Base-by-base conservation (phyloP, 1,140 invertebrate genomes). In the Scaptomyza pallida region DNA sequence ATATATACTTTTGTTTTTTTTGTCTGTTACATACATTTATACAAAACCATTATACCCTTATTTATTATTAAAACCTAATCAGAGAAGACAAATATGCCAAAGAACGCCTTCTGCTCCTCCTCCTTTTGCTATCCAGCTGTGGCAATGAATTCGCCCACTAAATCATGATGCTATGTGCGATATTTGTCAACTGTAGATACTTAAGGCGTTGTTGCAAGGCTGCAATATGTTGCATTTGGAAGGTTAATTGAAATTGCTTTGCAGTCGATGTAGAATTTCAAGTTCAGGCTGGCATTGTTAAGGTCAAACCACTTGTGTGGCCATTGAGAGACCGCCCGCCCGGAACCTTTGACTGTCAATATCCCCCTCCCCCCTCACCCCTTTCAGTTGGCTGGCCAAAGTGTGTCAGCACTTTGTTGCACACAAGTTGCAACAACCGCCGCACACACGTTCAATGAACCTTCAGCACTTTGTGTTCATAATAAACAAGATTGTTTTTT, bases 251-350 rank as follows among this genome's bases (percentile, higher is more conserved):
- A 72, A 75, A 75, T 57, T 68, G 33, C 51, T 41, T n/a, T n/a
- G 55, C 75, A 75, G 64, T 78, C 71, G 71, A 80, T 9, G 26
- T 30, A 8, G 45, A 55, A 74, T 75, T 78, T 85, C 81, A 85
- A 85, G 81, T 85, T 85, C 80, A 85, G 56, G 30, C 17, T 3
- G 8, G 8, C 12, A 21, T n/a, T 26, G 15, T 73, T 81, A 85
- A 85, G 81, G 81, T 85, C 81, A 85, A 85, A 85, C 81, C 81
- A 85, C 81, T 85, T 85, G 81, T 85, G 81, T 85, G 81, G 81
- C 64, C 81, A 19, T 59, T 26, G 13, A 13, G n/a, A 13, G 40
- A 70, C 59, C 60, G n/a, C 23, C 17, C 15, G 33, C 47, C 17
- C 30, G 33, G 19, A n/a, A 9, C 13, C 6, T 8, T 17, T 43